Evolutionary conservation across 2,888 invertebrate species (phyloP).

Genomic region (Muscina levida): DNA sequence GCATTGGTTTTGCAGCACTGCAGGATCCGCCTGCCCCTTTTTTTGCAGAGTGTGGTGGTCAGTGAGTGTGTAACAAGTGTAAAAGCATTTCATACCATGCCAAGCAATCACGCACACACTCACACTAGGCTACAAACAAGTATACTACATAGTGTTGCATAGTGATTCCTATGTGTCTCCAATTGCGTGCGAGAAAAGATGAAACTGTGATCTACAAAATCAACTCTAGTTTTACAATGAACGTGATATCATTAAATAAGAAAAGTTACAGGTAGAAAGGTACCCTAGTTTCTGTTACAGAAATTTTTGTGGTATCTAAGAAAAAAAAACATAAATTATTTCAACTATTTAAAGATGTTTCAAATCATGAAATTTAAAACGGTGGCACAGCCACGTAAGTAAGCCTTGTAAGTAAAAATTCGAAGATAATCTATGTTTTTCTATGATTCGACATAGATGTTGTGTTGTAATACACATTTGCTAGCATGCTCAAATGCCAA

Average conservation of each 20-base stretch:
- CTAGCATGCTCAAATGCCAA: too few species aligned
- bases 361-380: too few species aligned
- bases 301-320: too few species aligned
- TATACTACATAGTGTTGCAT: background rate
- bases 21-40: conserved; percentile 26
- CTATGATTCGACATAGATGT: too few species aligned
- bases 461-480: too few species aligned
- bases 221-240: conserved; percentile 40
- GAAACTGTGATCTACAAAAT: conserved; percentile 29
- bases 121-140: background rate
- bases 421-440: too few species aligned
- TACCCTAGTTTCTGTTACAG: background rate
- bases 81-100: conserved; percentile 41
- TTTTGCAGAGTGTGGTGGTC: conserved; percentile 43
- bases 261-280: background rate
- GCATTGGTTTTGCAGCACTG: conserved; percentile 37
- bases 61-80: conserved; percentile 57
- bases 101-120: conserved; percentile 41
- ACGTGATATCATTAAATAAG: conserved; percentile 54
- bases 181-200: background rate
- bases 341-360: too few species aligned
- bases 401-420: too few species aligned
- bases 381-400: too few species aligned
- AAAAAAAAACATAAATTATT: too few species aligned
- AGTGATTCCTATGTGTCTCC: background rate